Base-by-base conservation (phyloP, 2,888 invertebrate species). In the Lycophotia porphyrea region DNA sequence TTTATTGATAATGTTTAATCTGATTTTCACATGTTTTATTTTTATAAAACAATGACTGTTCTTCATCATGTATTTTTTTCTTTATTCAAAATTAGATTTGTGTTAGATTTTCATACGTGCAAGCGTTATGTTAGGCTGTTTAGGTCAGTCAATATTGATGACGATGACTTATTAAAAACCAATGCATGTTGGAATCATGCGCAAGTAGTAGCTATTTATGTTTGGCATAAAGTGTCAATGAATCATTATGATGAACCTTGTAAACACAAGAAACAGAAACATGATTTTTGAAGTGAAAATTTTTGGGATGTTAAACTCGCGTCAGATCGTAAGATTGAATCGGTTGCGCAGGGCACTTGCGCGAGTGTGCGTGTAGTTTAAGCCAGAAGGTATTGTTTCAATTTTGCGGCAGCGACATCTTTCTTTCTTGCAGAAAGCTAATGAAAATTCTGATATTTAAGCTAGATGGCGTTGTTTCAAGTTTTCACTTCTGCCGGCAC, bases 131-230 rank as follows among this genome's bases (percentile, higher is more conserved):
- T 44, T 55, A 27, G 39, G 24, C 34, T 27, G 44, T 39, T 31
- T 44, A 55, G 44, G 15, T 18, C 42, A 27, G 18, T 55, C 36
- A 55, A 24, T 21, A 31, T 42, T 42, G 39, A 34, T 42, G 39
- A 34, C 47, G 15, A 49, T 72, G 15, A 49, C 68, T 52, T 27
- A 71, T 64, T 82, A 68, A 64, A 71, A 80, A 64, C 1, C 83
- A 68, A 60, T 44, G 18, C 58, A 64, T 47, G 67, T 67, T 24
- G 21, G 21, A 63, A 63, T 82, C 8, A 27, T 18, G 31, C 2
- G 63, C 71, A 27, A 39, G 39, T 42, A 24, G 39, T 15, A 42
- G 47, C n/a, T 61, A 69, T 75, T 61, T 55, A 5, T 70, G 66
- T 52, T 39, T 7, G 34, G 42, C 58, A 42, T 49, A 24, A 60